A percentile compares a stretch with the other conserved stretches of the same genome.
These are phyloP conservation scores for Drosophila kokeensis DNA, from an alignment of 2,888 invertebrate species.

Conservation along the genomic window DNA sequence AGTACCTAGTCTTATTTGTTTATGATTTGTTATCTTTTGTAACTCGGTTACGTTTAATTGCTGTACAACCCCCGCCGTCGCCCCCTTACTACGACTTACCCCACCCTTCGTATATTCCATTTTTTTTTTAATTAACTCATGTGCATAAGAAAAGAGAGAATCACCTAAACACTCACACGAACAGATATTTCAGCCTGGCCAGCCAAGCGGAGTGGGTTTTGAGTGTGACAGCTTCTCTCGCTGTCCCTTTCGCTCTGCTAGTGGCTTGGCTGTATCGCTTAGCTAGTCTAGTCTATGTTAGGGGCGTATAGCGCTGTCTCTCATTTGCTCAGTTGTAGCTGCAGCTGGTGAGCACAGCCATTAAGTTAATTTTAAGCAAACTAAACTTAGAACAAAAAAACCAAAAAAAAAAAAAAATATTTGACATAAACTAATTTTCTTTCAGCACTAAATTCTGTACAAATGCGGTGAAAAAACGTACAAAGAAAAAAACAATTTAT, in stretches of 20 bases:
- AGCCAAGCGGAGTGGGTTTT: not conserved
- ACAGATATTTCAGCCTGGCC: not conserved
- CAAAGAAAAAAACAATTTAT: constrained; percentile 45
- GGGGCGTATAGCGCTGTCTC: constrained; percentile 20
- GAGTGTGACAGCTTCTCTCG: not conserved
- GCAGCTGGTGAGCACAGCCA: constrained; percentile 15
- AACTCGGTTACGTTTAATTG: constrained; percentile 26
- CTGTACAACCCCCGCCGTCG: constrained; percentile 13
- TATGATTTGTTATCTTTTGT: constrained; percentile 47
- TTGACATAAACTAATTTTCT: constrained; percentile 58
- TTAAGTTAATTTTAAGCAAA: constrained; percentile 52
- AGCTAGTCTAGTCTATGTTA: constrained; percentile 40
- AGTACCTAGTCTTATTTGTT: constrained; percentile 35
- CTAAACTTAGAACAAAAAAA: constrained; percentile 19
- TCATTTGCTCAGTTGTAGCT: constrained; percentile 21
- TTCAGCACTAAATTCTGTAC: constrained; percentile 72
- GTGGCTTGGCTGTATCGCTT: constrained; percentile 23
- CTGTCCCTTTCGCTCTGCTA: constrained; percentile 32
- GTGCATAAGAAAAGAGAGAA: not conserved
- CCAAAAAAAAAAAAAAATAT: constrained; percentile 16
- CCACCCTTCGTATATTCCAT: not conserved
- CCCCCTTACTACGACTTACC: not conserved
- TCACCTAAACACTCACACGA: not conserved
- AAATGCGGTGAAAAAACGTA: constrained; percentile 59
- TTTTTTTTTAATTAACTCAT: constrained; percentile 4